These are phyloP conservation scores for Pogona vitticeps DNA, from an alignment of 2,113 vertebrate genomes.

Conservation along the genomic window DNA sequence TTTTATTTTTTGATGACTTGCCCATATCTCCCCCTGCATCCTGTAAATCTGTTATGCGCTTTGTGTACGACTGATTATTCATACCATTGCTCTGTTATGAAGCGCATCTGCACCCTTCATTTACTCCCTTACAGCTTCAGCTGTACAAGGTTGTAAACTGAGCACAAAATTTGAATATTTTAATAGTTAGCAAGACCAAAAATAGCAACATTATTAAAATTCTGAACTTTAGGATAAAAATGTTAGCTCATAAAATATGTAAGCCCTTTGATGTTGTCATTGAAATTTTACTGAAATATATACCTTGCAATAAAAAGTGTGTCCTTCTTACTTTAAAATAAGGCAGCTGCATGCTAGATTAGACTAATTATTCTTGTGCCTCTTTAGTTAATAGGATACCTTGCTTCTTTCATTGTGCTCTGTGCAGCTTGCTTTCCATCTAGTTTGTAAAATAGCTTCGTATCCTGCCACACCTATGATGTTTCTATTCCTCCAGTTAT, in stretches of 20 bases:
- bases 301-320: constrained; percentile 9
- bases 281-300: not conserved
- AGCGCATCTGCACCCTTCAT: not conserved
- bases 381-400: not conserved
- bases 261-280: constrained; percentile 17
- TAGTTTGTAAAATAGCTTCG: not conserved
- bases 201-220: constrained; percentile 35
- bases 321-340: not conserved
- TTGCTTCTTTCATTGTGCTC: not conserved
- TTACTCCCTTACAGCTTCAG: constrained; percentile 22
- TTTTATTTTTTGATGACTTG: not conserved
- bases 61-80: constrained; percentile 21
- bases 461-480: not conserved
- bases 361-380: constrained; percentile 4
- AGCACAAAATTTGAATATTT: constrained; percentile 40
- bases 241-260: constrained; percentile 37
- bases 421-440: not conserved
- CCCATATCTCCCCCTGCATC: not conserved
- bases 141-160: constrained; percentile 27
- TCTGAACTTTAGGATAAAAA: constrained; percentile 40
- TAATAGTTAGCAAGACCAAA: constrained; percentile 32
- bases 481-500: not conserved
- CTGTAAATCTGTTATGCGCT: constrained; percentile 20
- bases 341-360: not conserved
- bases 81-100: not conserved